phyloP scores from a whole-genome alignment of 1,140 invertebrate genomes.

The Leptinotarsa defecta region DNA sequence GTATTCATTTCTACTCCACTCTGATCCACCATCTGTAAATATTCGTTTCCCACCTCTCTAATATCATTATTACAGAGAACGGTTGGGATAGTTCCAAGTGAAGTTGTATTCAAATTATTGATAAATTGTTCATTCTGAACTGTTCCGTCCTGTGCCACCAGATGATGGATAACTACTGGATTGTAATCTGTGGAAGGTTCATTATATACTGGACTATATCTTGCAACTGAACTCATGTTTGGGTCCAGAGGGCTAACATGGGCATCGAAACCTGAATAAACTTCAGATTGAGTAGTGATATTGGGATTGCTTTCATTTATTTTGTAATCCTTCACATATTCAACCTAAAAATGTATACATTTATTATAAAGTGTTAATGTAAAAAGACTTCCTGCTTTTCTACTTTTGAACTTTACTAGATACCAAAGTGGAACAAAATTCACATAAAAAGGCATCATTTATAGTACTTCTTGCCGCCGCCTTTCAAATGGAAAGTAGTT shows the following conservation, averaged over 20 bases:
- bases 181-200: conserved; percentile 59
- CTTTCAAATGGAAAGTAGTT: no score
- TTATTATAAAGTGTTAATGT: background rate
- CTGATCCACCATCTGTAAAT: conserved; percentile 50
- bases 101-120: conserved; percentile 29
- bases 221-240: conserved; percentile 64
- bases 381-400: background rate
- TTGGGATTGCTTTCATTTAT: conserved; percentile 52
- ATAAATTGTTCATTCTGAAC: conserved; percentile 33
- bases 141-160: conserved; percentile 36
- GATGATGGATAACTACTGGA: conserved; percentile 60
- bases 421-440: no score
- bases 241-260: conserved; percentile 64
- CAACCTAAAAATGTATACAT: conserved; percentile 56
- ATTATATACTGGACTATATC: conserved; percentile 62
- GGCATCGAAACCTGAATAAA: conserved; percentile 61
- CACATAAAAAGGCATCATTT: no score
- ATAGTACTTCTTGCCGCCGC: no score
- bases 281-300: conserved; percentile 56
- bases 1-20: conserved; percentile 8
- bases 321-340: conserved; percentile 61
- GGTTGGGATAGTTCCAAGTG: conserved; percentile 34
- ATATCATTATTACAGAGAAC: conserved; percentile 50
- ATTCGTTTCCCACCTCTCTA: conserved; percentile 50
- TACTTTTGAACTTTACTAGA: no score